Conservation (phyloP, 2,888 invertebrate genomes). For the Polymixis flavicincta region DNA sequence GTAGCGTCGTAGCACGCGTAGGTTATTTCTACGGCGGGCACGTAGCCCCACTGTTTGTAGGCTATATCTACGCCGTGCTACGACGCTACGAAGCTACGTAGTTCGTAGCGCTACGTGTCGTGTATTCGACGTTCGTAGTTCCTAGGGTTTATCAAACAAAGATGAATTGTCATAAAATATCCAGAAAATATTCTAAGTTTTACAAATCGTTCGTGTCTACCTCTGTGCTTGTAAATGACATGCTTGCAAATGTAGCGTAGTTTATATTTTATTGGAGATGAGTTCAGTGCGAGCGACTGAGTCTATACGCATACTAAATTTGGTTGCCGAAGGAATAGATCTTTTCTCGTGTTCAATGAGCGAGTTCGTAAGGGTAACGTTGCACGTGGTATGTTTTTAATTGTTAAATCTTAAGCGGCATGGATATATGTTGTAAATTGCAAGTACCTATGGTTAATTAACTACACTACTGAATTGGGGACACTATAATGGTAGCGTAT, state of each 20-base stretch:
- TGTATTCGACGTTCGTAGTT: constrained; percentile 45
- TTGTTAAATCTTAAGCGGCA: too few species aligned
- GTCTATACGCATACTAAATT: too few species aligned
- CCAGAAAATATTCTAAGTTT: constrained; percentile 33
- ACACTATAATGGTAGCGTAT: too few species aligned
- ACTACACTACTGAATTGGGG: too few species aligned
- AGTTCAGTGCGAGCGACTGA: not conserved
- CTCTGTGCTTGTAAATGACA: constrained; percentile 23
- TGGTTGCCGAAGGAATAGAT: too few species aligned
- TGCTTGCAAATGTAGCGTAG: not conserved
- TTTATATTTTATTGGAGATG: not conserved
- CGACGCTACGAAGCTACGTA: constrained; percentile 51
- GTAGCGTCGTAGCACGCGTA: constrained; percentile 58
- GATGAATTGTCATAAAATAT: constrained; percentile 34
- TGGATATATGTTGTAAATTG: too few species aligned
- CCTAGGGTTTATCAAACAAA: constrained; percentile 44
- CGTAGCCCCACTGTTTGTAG: constrained; percentile 56
- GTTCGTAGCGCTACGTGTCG: constrained; percentile 58
- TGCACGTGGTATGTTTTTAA: too few species aligned
- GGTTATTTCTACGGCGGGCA: constrained; percentile 52
- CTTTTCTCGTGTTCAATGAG: too few species aligned
- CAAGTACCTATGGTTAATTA: too few species aligned
- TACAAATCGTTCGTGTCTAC: constrained; percentile 19
- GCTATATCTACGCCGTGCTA: constrained; percentile 52
- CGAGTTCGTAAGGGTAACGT: too few species aligned